phyloP scores from a whole-genome alignment of 2,888 invertebrate genomes.

The Zygogramma bicolorata region DNA sequence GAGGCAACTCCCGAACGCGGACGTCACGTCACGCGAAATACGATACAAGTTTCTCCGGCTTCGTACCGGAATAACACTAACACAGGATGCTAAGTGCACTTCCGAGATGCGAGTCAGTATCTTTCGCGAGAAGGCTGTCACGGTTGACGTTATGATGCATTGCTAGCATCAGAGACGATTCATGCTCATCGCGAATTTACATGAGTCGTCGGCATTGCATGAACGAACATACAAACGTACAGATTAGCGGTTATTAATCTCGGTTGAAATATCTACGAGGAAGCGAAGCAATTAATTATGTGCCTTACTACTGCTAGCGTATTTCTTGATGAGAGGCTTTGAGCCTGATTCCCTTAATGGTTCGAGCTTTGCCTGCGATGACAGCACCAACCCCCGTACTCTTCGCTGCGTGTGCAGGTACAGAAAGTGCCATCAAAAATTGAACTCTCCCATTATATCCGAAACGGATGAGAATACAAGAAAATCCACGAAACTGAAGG shows the following conservation, averaged over 20 bases:
- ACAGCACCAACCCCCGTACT: too few relatives aligned
- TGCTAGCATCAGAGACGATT: background rate
- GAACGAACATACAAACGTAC: background rate
- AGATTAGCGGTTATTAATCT: background rate
- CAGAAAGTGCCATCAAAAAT: too few relatives aligned
- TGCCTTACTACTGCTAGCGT: background rate
- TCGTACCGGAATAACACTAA: background rate
- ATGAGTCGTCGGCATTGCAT: background rate
- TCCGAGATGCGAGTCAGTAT: background rate
- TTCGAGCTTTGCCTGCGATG: too few relatives aligned
- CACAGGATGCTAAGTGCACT: background rate
- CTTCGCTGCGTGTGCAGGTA: too few relatives aligned
- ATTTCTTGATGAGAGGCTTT: background rate
- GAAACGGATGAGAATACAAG: too few relatives aligned
- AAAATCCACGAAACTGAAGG: too few relatives aligned
- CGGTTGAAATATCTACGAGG: background rate
- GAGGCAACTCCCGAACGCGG: background rate
- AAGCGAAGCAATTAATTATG: background rate
- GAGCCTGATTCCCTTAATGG: background rate
- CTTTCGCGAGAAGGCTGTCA: background rate
- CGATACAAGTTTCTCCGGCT: background rate
- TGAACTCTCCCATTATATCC: too few relatives aligned
- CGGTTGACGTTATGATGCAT: slow-evolving; percentile 9
- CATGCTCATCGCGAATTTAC: background rate
- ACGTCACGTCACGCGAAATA: background rate